Evolutionary conservation across 2,113 vertebrate genomes (phyloP).

Genomic region (Nesoenas mayeri): DNA sequence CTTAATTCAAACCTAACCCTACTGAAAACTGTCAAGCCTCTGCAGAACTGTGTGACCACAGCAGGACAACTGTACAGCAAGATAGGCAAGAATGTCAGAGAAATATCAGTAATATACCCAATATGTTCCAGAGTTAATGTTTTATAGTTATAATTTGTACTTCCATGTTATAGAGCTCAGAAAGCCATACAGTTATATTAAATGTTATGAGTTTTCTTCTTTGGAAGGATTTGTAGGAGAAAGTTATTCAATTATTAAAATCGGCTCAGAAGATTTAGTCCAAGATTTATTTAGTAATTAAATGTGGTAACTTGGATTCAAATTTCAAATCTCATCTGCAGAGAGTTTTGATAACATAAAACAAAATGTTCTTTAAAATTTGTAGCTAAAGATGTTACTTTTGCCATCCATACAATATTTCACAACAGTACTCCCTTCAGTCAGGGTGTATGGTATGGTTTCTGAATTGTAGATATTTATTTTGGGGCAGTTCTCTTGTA

Average conservation of each 20-base stretch:
- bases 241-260: slow-evolving; percentile 46
- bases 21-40: background rate
- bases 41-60: background rate
- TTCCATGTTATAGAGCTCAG: background rate
- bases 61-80: background rate
- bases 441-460: background rate
- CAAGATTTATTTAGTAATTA: slow-evolving; percentile 53
- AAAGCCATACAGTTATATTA: background rate
- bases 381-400: background rate
- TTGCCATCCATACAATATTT: background rate
- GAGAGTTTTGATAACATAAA: background rate
- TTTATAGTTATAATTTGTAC: background rate
- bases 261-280: background rate
- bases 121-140: background rate
- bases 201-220: background rate
- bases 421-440: background rate
- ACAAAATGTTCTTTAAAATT: background rate
- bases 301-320: background rate
- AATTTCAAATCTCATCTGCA: background rate
- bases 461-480: background rate
- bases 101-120: background rate
- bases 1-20: background rate
- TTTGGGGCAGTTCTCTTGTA: background rate
- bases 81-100: background rate
- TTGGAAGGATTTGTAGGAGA: slow-evolving; percentile 24